Conservation (phyloP, 2,113 vertebrate species). For the Paracanthobrama guichenoti region DNA sequence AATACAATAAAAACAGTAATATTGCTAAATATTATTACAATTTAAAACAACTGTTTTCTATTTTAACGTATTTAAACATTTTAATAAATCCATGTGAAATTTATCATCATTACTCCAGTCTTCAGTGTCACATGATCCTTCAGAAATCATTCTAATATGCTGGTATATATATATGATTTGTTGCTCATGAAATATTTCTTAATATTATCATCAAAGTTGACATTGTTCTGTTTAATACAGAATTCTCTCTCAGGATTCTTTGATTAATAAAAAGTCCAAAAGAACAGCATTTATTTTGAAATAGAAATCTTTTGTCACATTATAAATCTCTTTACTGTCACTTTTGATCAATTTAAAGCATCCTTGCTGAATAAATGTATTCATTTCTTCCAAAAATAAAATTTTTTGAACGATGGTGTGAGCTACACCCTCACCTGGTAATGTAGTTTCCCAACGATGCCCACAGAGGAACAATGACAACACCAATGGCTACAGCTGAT, state of each 20-base stretch:
- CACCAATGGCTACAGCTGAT: slow-evolving; percentile 87
- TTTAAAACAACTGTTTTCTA: background rate
- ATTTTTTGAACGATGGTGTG: background rate
- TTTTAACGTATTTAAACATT: background rate
- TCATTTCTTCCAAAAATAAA: background rate
- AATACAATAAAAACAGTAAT: background rate
- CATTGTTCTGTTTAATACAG: background rate
- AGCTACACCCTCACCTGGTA: slow-evolving; percentile 72
- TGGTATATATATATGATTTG: too few relatives aligned
- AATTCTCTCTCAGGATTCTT: background rate
- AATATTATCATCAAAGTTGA: background rate
- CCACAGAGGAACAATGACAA: slow-evolving; percentile 92
- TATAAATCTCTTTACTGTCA: too few relatives aligned
- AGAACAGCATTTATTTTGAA: too few relatives aligned
- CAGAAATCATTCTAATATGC: background rate
- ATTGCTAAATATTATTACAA: background rate
- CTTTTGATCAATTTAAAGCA: too few relatives aligned
- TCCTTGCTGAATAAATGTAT: too few relatives aligned
- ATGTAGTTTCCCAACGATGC: slow-evolving; percentile 92
- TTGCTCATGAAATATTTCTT: background rate
- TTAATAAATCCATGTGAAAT: background rate
- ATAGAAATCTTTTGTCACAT: too few relatives aligned
- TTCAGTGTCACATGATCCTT: background rate
- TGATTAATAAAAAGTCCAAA: too few relatives aligned
- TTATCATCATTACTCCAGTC: background rate